Conservation (phyloP, 2,797 vertebrate genomes). For the Lepus townsendii region DNA sequence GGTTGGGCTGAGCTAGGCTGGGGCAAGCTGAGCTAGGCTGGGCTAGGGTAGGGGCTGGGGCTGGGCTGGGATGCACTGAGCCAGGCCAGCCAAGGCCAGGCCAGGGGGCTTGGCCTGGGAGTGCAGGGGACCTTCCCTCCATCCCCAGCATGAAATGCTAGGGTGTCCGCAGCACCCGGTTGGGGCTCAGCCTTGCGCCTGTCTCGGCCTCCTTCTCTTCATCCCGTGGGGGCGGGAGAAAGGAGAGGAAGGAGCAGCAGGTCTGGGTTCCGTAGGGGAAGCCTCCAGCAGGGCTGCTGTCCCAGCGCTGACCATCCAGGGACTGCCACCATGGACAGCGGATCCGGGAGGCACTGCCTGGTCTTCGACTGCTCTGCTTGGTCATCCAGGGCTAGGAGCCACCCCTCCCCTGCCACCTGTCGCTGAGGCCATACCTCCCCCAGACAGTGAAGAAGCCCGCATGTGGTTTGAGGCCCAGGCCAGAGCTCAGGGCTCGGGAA, state of each 20-base stretch:
- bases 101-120: too few species aligned
- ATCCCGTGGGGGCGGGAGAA: background rate
- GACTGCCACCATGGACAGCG: background rate
- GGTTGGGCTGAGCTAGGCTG: too few species aligned
- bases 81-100: too few species aligned
- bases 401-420: background rate
- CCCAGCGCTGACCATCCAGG: background rate
- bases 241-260: too few species aligned
- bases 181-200: too few species aligned
- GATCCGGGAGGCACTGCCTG: background rate
- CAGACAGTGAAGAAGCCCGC: accelerated
- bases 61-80: too few species aligned
- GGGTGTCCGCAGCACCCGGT: too few species aligned
- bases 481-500: background rate
- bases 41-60: too few species aligned
- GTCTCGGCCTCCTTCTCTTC: background rate
- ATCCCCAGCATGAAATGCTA: too few species aligned
- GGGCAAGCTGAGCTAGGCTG: too few species aligned
- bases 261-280: accelerated
- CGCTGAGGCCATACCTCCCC: background rate
- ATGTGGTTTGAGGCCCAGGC: background rate
- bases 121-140: too few species aligned
- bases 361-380: background rate
- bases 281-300: too few species aligned
- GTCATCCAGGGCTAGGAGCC: background rate